Percentiles rank a stretch among this genome's conserved stretches.
Conservation (phyloP, 2,888 invertebrate genomes). For the Tipula unca region DNA sequence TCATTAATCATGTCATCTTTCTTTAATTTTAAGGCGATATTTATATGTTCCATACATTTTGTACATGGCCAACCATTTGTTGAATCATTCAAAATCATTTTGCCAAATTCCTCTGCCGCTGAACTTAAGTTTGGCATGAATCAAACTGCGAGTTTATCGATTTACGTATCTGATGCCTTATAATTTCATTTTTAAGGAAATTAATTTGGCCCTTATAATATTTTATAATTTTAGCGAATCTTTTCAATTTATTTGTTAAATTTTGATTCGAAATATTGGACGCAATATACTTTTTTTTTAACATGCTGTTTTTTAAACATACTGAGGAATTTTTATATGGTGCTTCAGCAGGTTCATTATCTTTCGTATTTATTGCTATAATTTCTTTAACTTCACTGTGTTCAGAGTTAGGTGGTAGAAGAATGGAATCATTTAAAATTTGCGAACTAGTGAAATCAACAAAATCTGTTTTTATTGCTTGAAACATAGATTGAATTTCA, state of each 20-base stretch:
- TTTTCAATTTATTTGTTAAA: background rate
- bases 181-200: background rate
- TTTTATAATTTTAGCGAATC: background rate
- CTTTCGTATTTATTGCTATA: too few relatives aligned
- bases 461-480: too few relatives aligned
- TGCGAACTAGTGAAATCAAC: too few relatives aligned
- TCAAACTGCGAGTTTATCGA: background rate
- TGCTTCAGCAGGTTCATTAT: too few relatives aligned
- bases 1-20: background rate
- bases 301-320: too few relatives aligned
- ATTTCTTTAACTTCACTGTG: too few relatives aligned
- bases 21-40: background rate
- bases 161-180: background rate
- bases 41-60: background rate
- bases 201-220: background rate
- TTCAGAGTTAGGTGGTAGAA: too few relatives aligned
- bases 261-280: background rate
- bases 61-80: background rate
- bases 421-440: too few relatives aligned
- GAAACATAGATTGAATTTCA: too few relatives aligned
- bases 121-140: background rate
- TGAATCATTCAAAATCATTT: background rate
- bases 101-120: background rate
- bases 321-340: too few relatives aligned
- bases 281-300: too few relatives aligned